Conservation (phyloP, 2,113 vertebrate species). For the mouse (Mus musculus) region GRCm39 chr4:120345501-120346000, state of each 20-base stretch:
- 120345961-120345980: background rate
- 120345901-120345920: conserved; percentile 33
- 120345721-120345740: background rate
- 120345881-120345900: conserved; percentile 5
- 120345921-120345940: conserved; percentile 43
- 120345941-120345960: conserved; percentile 14
- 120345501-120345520: conserved; percentile 36
- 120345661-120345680: background rate
- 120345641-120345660: conserved; percentile 39
- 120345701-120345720: background rate
- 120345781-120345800: background rate
- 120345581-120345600: background rate
- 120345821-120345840: background rate
- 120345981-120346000: conserved; percentile 6
- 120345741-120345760: background rate
- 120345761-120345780: background rate
- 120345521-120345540: conserved; percentile 49
- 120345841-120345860: conserved; percentile 29
- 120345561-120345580: conserved; percentile 28
- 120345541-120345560: conserved; percentile 33
- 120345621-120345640: background rate
- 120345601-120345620: conserved; percentile 13
- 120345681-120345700: background rate
- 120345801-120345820: background rate
- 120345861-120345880: background rate